Base-by-base conservation (phyloP, 2,797 vertebrate species). In the Lutjanus argentimaculatus region DNA sequence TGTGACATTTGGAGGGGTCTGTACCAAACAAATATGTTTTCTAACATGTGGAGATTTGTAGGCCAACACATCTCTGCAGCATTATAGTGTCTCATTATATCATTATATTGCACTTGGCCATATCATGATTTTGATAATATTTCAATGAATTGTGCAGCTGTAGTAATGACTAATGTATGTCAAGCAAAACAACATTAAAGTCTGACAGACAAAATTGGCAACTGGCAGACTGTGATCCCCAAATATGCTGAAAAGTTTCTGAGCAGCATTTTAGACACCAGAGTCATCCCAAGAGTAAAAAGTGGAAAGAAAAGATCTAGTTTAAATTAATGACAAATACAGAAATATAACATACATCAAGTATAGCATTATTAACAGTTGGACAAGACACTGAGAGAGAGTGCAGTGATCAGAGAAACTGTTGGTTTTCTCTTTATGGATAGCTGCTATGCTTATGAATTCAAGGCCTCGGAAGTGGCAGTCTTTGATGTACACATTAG, bases 401-500 rank as follows among this genome's bases (percentile, higher is more conserved):
- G 21, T 48, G 22, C 7, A 19, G 40, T 56, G 71, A 69, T 83
- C 56, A 30, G 17, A 67, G 51, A 61, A 2, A 55, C 0, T 5
- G 61, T 56, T 63, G 30, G n/a, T 65, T 65, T 51, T 65, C 53
- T 49, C 45, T 63, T 68, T n/a, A 49, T 67, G 61, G 30, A 63
- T 75, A 63, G 69, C 46, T 68, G 67, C 63, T 78, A 6, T 51
- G 71, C 77, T 69, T 61, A 45, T 42, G 22, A 71, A 84, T 63
- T 68, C 21, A 52, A 56, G 66, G 43, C 78, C 68, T 66, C 77
- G 78, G 22, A 80, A 67, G 69, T 36, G 63, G 49, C 63, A 73
- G 62, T 63, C 86, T 86, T 86, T 89, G 86, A 92, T 86, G 67
- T 85, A 53, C 59, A 82, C 75, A 78, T 85, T 76, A 77, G 64